These are phyloP conservation scores for Amphiduros pacificus DNA, from an alignment of 2,888 invertebrate species.

Conservation along the genomic window DNA sequence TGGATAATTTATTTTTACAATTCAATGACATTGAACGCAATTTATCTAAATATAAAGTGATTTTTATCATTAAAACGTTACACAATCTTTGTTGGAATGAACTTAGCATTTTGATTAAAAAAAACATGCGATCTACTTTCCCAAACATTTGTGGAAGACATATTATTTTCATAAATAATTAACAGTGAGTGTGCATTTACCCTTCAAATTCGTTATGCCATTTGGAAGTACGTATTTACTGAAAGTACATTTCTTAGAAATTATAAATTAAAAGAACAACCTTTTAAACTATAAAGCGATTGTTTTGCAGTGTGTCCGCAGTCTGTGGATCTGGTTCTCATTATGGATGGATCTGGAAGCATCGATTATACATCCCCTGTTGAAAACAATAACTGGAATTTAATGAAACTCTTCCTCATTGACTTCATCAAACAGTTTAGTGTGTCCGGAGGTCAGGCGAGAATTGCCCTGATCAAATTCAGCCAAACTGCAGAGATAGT, in stretches of 20 bases:
- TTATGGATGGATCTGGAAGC: slow-evolving; percentile 12
- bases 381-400: slow-evolving; percentile 10
- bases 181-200: too few species aligned
- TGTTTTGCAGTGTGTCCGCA: slow-evolving; percentile 7
- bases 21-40: too few species aligned
- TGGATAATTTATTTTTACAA: too few species aligned
- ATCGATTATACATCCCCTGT: neutral
- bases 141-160: too few species aligned
- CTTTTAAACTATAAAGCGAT: neutral
- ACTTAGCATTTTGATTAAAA: too few species aligned
- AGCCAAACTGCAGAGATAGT: slow-evolving; percentile 13
- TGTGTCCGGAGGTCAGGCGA: neutral
- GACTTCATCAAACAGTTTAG: slow-evolving; percentile 19
- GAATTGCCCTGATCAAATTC: slow-evolving; percentile 20
- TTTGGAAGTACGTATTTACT: neutral
- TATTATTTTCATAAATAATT: too few species aligned
- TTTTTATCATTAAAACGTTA: too few species aligned
- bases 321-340: slow-evolving; percentile 5
- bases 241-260: neutral
- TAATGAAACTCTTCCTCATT: slow-evolving; percentile 17
- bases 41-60: too few species aligned
- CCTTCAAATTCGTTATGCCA: neutral
- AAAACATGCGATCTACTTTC: too few species aligned
- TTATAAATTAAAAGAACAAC: neutral
- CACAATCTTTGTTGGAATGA: too few species aligned